Conservation (phyloP, 2,888 invertebrate species). For the Philereme transversata region DNA sequence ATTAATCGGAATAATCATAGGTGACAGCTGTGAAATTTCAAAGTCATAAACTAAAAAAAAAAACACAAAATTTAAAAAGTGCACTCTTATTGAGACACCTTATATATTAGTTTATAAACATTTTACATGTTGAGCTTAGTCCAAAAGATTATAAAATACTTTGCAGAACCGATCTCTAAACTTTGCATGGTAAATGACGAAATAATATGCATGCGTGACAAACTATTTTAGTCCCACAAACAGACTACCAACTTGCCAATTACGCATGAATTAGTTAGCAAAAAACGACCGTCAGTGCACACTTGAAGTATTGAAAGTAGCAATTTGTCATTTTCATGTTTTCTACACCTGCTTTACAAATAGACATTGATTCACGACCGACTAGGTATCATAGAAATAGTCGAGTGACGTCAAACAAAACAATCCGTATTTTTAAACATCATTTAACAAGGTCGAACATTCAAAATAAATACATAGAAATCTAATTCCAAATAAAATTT, state of each 20-base stretch:
- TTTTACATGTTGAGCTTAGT: no score
- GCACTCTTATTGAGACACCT: no score
- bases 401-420: conserved; percentile 69
- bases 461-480: conserved; percentile 45
- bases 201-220: conserved; percentile 14
- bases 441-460: conserved; percentile 41
- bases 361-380: conserved; percentile 73
- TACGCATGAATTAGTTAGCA: conserved; percentile 30
- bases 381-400: conserved; percentile 66
- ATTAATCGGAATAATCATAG: no score
- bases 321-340: conserved; percentile 63
- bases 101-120: no score
- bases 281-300: conserved; percentile 25
- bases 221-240: conserved; percentile 32
- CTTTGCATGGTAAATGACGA: conserved; percentile 3
- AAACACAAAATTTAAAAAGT: no score
- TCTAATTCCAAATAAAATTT: conserved; percentile 35
- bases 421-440: conserved; percentile 57
- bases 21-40: no score
- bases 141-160: no score
- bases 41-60: no score
- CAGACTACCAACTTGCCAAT: conserved; percentile 27
- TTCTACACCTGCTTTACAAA: conserved; percentile 63
- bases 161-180: neutral
- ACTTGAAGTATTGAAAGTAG: conserved; percentile 52